Percentiles rank a stretch among this genome's conserved stretches.
Evolutionary conservation across 2,797 vertebrate species (phyloP).

Genomic region (Echiichthys vipera): DNA sequence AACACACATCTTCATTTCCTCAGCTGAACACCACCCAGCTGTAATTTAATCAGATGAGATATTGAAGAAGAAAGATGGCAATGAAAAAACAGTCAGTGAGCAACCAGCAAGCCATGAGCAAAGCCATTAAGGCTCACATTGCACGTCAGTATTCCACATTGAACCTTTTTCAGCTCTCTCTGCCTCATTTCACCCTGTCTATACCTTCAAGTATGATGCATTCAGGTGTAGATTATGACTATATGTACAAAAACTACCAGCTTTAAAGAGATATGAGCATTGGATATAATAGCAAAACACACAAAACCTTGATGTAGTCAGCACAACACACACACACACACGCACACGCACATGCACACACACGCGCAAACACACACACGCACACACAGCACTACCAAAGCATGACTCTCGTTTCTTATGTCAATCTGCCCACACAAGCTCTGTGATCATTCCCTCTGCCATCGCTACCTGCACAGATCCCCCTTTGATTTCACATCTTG

Average conservation of each 20-base stretch:
- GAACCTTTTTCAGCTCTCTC: constrained; percentile 33
- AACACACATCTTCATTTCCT: constrained; percentile 57
- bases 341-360: not conserved
- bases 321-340: not conserved
- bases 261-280: not conserved
- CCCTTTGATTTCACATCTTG: constrained; percentile 28
- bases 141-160: constrained; percentile 25
- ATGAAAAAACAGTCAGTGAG: constrained; percentile 52
- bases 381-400: not conserved
- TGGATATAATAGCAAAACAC: not conserved
- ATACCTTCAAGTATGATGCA: not conserved
- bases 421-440: constrained; percentile 3
- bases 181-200: constrained; percentile 7
- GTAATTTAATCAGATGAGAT: constrained; percentile 71
- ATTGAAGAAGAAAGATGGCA: constrained; percentile 40
- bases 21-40: constrained; percentile 49
- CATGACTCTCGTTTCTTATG: not conserved
- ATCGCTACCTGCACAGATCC: not conserved
- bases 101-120: constrained; percentile 42
- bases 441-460: constrained; percentile 22
- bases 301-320: not conserved
- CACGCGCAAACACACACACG: not conserved
- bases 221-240: not conserved
- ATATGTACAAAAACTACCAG: not conserved
- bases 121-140: constrained; percentile 54